Conservation (phyloP, 2,888 invertebrate species). For the Candidula unifasciata region DNA sequence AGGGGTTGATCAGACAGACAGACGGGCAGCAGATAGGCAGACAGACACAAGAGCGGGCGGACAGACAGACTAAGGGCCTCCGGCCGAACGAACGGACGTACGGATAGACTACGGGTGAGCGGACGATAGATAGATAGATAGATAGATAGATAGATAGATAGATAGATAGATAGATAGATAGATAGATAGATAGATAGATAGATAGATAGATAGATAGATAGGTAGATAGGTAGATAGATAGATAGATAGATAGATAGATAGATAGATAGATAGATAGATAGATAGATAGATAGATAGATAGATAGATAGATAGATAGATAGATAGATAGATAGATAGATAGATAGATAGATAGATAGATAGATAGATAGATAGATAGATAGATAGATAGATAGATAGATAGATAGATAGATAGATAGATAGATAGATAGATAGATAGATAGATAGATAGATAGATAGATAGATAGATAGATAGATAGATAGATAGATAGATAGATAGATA, state of each 20-base stretch:
- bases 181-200: too few species aligned
- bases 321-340: neutral
- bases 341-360: neutral
- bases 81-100: neutral
- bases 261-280: neutral
- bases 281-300: neutral
- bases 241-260: too few species aligned
- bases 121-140: neutral
- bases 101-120: neutral
- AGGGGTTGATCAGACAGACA: neutral
- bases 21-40: neutral
- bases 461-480: neutral
- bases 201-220: too few species aligned
- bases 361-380: neutral
- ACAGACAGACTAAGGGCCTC: too few species aligned
- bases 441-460: neutral
- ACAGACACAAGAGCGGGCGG: neutral
- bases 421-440: too few species aligned
- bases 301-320: neutral
- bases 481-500: neutral
- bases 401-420: too few species aligned
- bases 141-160: neutral
- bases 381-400: slow-evolving; percentile 3
- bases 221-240: too few species aligned
- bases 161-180: too few species aligned